Percentiles rank a stretch among this genome's conserved stretches.
phyloP scores from a whole-genome alignment of 2,797 vertebrate genomes.

The Zenarchopterus dispar region DNA sequence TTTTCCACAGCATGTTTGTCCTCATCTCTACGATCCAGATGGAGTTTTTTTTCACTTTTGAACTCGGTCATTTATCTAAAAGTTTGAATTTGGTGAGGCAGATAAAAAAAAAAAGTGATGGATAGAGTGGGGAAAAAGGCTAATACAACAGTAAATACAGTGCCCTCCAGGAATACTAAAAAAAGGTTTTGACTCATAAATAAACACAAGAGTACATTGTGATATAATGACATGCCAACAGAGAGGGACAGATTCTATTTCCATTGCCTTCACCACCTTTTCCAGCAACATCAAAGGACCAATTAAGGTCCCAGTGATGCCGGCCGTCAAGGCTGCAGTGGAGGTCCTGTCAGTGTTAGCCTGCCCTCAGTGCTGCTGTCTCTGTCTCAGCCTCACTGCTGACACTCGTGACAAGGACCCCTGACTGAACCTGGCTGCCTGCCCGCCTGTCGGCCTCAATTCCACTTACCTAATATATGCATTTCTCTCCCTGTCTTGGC shows the following conservation, averaged over 20 bases:
- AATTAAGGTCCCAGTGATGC: constrained; percentile 95
- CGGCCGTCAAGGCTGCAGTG: constrained; percentile 88
- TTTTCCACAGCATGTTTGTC: too few species aligned
- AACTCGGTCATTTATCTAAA: too few species aligned
- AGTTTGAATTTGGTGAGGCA: too few species aligned
- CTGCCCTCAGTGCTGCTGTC: constrained; percentile 79
- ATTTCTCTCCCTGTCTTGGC: constrained; percentile 65
- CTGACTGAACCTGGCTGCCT: constrained; percentile 81
- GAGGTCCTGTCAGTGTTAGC: constrained; percentile 83
- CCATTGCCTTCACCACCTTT: constrained; percentile 83
- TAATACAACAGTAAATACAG: constrained; percentile 34
- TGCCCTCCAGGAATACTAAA: constrained; percentile 30
- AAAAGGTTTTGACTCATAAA: constrained; percentile 65
- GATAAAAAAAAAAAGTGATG: constrained; percentile 23
- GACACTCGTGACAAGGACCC: constrained; percentile 80
- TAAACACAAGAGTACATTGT: constrained; percentile 77
- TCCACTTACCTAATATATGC: constrained; percentile 59
- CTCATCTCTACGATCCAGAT: too few species aligned
- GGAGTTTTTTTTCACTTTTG: too few species aligned
- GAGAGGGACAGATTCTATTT: constrained; percentile 77
- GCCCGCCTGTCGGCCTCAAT: constrained; percentile 79
- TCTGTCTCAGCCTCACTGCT: constrained; percentile 64
- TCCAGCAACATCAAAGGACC: constrained; percentile 94
- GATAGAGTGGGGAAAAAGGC: constrained; percentile 31
- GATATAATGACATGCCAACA: constrained; percentile 63